Conservation (phyloP, 2,888 invertebrate species). For the Euplagia quadripunctaria region DNA sequence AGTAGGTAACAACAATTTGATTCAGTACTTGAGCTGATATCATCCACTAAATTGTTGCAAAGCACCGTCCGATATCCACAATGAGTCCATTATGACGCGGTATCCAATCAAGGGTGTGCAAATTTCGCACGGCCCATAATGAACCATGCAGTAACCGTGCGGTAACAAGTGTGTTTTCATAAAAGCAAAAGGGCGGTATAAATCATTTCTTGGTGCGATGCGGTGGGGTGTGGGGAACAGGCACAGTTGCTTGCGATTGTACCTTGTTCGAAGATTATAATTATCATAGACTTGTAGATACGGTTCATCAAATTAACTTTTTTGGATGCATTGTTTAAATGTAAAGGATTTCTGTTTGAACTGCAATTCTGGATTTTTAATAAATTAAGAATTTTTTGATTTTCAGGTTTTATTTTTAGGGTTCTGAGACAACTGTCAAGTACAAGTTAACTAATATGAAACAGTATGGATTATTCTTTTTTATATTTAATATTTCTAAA, state of each 20-base stretch:
- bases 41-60: conserved; percentile 2
- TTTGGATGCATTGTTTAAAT: background rate
- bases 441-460: no score
- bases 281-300: conserved; percentile 7
- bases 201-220: conserved; percentile 72
- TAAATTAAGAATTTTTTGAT: no score
- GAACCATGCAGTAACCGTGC: conserved; percentile 78
- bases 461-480: no score
- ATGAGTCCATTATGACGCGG: conserved; percentile 77
- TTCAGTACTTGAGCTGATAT: background rate
- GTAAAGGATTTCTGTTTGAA: no score
- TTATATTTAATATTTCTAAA: no score
- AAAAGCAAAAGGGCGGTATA: conserved; percentile 80
- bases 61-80: conserved; percentile 56
- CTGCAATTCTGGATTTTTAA: no score
- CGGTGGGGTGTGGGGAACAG: conserved; percentile 6
- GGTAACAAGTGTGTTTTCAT: conserved; percentile 86
- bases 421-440: no score
- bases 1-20: background rate
- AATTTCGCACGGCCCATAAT: conserved; percentile 78
- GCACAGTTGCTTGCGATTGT: conserved; percentile 47
- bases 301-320: background rate
- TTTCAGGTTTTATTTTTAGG: no score
- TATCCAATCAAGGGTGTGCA: conserved; percentile 82
- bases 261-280: conserved; percentile 23